A percentile compares a stretch with the other conserved stretches of the same genome.
phyloP scores from a whole-genome alignment of 2,797 vertebrate genomes.

The Macropus fuliginosus region DNA sequence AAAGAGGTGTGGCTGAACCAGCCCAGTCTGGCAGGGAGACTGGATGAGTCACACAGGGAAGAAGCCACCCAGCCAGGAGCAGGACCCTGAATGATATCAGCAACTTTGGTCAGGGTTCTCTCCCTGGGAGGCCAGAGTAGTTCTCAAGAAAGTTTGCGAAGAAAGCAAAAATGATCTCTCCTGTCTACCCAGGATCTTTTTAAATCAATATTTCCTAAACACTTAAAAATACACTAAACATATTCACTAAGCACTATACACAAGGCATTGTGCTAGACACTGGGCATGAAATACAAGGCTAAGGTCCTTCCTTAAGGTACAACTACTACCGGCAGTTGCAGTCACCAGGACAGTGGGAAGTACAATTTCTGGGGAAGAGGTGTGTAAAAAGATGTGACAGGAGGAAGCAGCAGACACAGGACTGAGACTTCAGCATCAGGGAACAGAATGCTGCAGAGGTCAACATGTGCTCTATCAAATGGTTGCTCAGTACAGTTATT shows the following conservation, averaged over 20 bases:
- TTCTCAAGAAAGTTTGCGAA: background rate
- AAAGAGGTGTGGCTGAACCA: background rate
- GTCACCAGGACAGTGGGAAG: too few species aligned
- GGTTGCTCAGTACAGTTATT: constrained; percentile 90
- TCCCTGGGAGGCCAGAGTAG: background rate
- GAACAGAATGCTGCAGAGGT: constrained; percentile 70
- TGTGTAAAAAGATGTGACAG: too few species aligned
- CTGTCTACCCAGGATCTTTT: background rate
- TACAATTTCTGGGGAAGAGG: too few species aligned
- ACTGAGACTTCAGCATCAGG: constrained; percentile 48
- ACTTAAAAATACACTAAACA: background rate
- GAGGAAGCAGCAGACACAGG: too few species aligned
- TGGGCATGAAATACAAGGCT: too few species aligned
- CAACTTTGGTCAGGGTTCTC: background rate
- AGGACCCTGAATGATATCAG: background rate
- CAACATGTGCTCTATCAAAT: constrained; percentile 90
- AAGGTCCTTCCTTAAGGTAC: background rate
- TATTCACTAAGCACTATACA: background rate
- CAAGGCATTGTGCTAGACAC: background rate
- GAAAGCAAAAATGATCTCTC: background rate
- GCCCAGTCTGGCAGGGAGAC: background rate
- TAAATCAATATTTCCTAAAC: background rate
- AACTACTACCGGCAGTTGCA: too few species aligned
- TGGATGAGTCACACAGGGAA: background rate
- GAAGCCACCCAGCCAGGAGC: constrained; percentile 2